Evolutionary conservation across 2,797 vertebrate species (phyloP), one percentile per base, ranked within the genome.

Genomic region (Ceyx erithaca): DNA sequence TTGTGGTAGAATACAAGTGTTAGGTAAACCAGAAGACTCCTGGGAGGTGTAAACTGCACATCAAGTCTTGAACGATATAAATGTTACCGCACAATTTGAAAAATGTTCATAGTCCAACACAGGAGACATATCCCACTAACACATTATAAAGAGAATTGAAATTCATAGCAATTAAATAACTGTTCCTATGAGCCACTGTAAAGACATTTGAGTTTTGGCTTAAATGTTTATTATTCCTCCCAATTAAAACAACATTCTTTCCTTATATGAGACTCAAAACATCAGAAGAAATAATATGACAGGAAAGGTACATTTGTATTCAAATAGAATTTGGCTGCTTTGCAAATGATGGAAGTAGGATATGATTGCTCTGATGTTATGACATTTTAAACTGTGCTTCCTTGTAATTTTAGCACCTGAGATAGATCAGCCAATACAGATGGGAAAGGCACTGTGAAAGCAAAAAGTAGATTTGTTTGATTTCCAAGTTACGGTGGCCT

Each of bases 101-200:
- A 40, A 10, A 28, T 68, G 85, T 90, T 68, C 45, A 10, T 6
- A n/a, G 31, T 52, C 41, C 8, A 28, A 5, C 6, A 21, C 6
- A 52, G 46, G 28, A 68, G 35, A 11, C 8, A 22, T 61, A 5
- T 83, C 22, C 35, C 35, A 23, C 22, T 57, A 37, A 33, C 7
- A 6, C 0, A 0, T 8, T 61, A 13, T 61, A 49, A 73, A 58
- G 48, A 77, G 25, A 83, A 49, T 5, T 9, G 17, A 22, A 48
- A 31, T 22, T 19, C 35, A 30, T 5, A 72, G n/a, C 22, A 62
- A 37, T 57, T 48, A 73, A 73, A 33, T 35, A 85, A 18, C 11
- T 33, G 8, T 19, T 92, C 43, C 31, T 71, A 1, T 33, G 45
- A 71, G 23, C 71, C 18, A 33, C 40, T 43, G 40, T 4, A 52